Base-by-base conservation (phyloP, 2,888 invertebrate species). In the Brachyptera risi region DNA sequence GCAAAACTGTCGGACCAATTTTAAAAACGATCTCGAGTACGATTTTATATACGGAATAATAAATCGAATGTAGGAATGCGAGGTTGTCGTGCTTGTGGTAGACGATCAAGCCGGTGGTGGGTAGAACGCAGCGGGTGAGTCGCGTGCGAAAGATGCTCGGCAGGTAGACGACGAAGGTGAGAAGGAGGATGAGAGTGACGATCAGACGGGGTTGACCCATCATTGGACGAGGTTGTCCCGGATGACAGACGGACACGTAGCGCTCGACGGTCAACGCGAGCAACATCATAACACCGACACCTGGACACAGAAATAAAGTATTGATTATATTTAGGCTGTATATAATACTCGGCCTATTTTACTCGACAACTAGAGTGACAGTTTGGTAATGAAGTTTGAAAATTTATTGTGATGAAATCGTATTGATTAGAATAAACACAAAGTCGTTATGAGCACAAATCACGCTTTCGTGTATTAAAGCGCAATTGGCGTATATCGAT, bases 271-370 rank as follows among this genome's bases (percentile, higher is more conserved):
- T 88, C 67, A 89, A 77, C 9, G 87, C 86, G 57, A 88, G 76
- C 13, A 89, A 80, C 84, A 88, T 85, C 81, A 88, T 82, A 1
- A 88, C 88, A 59, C 88, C 87, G n/a, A 86, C 83, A 37, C 88
- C 83, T 80, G 73, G 24, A 51, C n/a, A n/a, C n/a, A n/a, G n/a
- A n/a, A n/a, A n/a, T n/a, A n/a, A n/a, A n/a, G n/a, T n/a, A n/a
- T n/a, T n/a, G n/a, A n/a, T n/a, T n/a, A n/a, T n/a, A n/a, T n/a
- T n/a, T n/a, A n/a, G n/a, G n/a, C n/a, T n/a, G n/a, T n/a, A n/a
- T n/a, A n/a, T n/a, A n/a, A n/a, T n/a, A n/a, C n/a, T n/a, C n/a
- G n/a, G n/a, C n/a, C n/a, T n/a, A n/a, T n/a, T n/a, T n/a, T n/a
- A n/a, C n/a, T n/a, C n/a, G n/a, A n/a, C n/a, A n/a, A n/a, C n/a